A percentile compares a stretch with the other conserved stretches of the same genome.
These are phyloP conservation scores for Allochrocebus solatus DNA, from an alignment of 2,797 vertebrate genomes.

Conservation along the genomic window DNA sequence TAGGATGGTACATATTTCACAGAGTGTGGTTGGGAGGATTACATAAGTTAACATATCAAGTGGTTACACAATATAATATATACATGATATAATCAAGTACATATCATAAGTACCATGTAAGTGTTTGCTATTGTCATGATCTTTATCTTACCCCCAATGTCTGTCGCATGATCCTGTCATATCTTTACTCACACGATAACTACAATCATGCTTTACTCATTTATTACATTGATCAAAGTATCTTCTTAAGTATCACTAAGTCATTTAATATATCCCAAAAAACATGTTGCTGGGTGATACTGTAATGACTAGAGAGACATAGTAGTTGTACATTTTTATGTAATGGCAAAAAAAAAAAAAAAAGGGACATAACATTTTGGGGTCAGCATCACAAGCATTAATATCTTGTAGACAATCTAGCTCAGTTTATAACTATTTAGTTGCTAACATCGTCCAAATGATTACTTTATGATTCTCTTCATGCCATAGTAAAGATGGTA, in stretches of 20 bases:
- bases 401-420: not conserved
- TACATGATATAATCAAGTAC: not conserved
- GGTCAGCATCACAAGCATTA: slow-evolving; percentile 50
- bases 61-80: not conserved
- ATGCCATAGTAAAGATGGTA: not conserved
- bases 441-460: not conserved
- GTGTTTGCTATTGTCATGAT: not conserved
- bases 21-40: not conserved
- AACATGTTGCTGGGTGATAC: slow-evolving; percentile 24
- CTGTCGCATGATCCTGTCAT: not conserved
- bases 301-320: slow-evolving; percentile 69
- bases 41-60: not conserved
- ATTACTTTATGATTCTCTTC: not conserved
- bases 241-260: slow-evolving; percentile 52
- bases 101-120: not conserved
- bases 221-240: not conserved
- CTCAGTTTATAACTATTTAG: slow-evolving; percentile 61
- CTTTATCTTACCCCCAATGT: not conserved
- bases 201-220: slow-evolving; percentile 33
- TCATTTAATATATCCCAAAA: not conserved
- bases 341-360: slow-evolving; percentile 58
- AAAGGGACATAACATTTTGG: slow-evolving; percentile 63
- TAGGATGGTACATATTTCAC: not conserved
- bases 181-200: slow-evolving; percentile 53
- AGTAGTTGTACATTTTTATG: slow-evolving; percentile 70